Evolutionary conservation across 64 coral and sea anemone species (phyloP), one percentile per base, ranked within the genome.

Genomic region (Anthopleura sola): DNA sequence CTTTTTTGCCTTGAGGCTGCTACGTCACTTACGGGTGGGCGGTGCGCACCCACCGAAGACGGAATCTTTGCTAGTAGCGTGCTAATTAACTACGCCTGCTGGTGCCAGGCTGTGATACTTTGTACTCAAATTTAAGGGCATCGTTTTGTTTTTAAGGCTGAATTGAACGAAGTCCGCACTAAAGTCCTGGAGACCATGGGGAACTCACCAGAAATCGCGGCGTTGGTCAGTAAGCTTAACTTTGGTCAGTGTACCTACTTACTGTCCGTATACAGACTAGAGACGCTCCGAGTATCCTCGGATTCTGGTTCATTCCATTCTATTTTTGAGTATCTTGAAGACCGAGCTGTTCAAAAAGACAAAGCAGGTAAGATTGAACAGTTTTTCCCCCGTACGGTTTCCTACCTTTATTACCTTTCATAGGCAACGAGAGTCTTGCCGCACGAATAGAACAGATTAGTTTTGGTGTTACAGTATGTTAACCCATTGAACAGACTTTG

Each of bases 221-320:
- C 89, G 33, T 82, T 98, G 23, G 95, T 98, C 0, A 94, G 91
- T 48, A 91, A 94, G 79, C 37, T 98, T 13, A 98, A 98, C 74
- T 98, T 98, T 85, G 95, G 92, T 16, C 95, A 98, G 66, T 98
- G 95, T 75, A 98, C 95, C 3, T 94, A 98, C 49, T 81, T 98
- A n/a, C 89, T 98, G 46, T 98, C 95, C 19, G 95, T 98, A 3
- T 94, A 98, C 86, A 75, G 89, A 83, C 53, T 98, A 64, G 95
- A 98, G 81, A 93, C 92, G 15, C 83, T 98, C 6, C 86, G 95
- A 37, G 95, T 98, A 16, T 85, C 95, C 15, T 93, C 92, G 4
- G 95, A 98, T 80, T 86, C 92, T 17, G 87, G 89, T 21, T 95
- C 90, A 36, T 94, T 99, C 77, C 91, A 99, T 54, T 92, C 81